Base-by-base conservation (phyloP, 2,888 invertebrate genomes). In the Lysandra bellargus region DNA sequence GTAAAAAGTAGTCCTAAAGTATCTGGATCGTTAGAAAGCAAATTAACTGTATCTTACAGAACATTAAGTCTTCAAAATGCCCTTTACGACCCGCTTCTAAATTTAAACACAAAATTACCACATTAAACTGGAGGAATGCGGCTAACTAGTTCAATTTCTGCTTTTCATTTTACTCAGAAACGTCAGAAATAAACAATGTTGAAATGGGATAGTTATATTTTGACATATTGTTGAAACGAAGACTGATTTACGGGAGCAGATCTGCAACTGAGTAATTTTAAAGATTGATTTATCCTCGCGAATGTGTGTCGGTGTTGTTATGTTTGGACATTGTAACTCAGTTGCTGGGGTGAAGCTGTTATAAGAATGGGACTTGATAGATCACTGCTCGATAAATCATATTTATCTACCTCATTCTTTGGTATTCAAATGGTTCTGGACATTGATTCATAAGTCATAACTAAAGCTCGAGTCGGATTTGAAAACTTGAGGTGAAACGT, bases 151-250 rank as follows among this genome's bases (percentile, higher is more conserved):
- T 69, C 69, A 69, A 69, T 69, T 69, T 69, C 69, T 69, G 69
- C 69, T 69, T 69, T 69, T 69, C 69, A 37, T 69, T 69, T 69
- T 69, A 33, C 69, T 5, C 33, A 33, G 33, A 69, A 69, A 69
- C 69, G 69, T 69, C 69, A 69, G 69, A 69, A 69, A 69, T 69
- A 69, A 69, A 75, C 75, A 49, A 75, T 23, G 75, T 75, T 75
- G 49, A 49, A 75, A 75, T 44, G 40, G 75, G 75, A 49, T 75
- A 23, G 44, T 75, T 75, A 75, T 44, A 44, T 75, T 75, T 75
- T 75, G 75, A 75, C 75, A 44, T 37, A 69, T 69, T 75, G 49
- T 49, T 23, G 75, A 75, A 75, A 75, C 75, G 44, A 75, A 75
- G 44, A 23, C 4, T 75, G 75, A 75, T 49, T 75, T 75, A 75